Evolutionary conservation across 2,888 invertebrate genomes (phyloP).

Genomic region (Callinectes sapidus): DNA sequence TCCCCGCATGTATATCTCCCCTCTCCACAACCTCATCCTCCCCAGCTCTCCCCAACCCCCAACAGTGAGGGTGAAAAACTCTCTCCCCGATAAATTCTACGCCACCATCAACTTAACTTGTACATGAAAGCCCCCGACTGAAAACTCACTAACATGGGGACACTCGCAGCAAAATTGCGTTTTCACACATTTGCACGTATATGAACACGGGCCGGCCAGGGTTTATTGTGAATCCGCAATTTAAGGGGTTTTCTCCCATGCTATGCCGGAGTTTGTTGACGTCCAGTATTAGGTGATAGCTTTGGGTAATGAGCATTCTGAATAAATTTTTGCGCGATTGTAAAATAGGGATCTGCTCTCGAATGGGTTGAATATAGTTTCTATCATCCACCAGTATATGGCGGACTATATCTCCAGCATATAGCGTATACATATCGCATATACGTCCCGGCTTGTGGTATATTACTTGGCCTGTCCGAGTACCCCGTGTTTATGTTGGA

Average conservation of each 20-base stretch:
- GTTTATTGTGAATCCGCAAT: slow-evolving; percentile 68
- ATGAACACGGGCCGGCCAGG: slow-evolving; percentile 63
- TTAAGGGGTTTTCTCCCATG: slow-evolving; percentile 64
- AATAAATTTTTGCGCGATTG: slow-evolving; percentile 66
- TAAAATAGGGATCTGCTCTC: slow-evolving; percentile 60
- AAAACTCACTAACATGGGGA: slow-evolving; percentile 68
- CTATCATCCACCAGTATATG: slow-evolving; percentile 59
- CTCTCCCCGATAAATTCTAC: slow-evolving; percentile 55
- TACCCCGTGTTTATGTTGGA: slow-evolving; percentile 46
- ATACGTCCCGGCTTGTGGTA: slow-evolving; percentile 64
- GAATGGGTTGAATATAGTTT: slow-evolving; percentile 38
- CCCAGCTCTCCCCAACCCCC: slow-evolving; percentile 39
- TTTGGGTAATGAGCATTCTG: slow-evolving; percentile 67
- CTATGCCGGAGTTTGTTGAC: slow-evolving; percentile 63
- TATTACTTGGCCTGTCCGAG: slow-evolving; percentile 60
- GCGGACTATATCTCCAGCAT: slow-evolving; percentile 46
- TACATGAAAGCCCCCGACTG: slow-evolving; percentile 67
- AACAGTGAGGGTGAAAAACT: slow-evolving; percentile 40
- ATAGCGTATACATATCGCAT: slow-evolving; percentile 51
- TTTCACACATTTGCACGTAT: slow-evolving; percentile 70
- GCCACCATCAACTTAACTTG: slow-evolving; percentile 66
- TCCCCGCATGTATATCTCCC: slow-evolving; percentile 42
- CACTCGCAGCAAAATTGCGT: slow-evolving; percentile 68
- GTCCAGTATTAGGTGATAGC: slow-evolving; percentile 66
- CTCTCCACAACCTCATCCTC: neutral